Base-by-base conservation (phyloP, 1,140 invertebrate genomes). In the Babylonia areolata region DNA sequence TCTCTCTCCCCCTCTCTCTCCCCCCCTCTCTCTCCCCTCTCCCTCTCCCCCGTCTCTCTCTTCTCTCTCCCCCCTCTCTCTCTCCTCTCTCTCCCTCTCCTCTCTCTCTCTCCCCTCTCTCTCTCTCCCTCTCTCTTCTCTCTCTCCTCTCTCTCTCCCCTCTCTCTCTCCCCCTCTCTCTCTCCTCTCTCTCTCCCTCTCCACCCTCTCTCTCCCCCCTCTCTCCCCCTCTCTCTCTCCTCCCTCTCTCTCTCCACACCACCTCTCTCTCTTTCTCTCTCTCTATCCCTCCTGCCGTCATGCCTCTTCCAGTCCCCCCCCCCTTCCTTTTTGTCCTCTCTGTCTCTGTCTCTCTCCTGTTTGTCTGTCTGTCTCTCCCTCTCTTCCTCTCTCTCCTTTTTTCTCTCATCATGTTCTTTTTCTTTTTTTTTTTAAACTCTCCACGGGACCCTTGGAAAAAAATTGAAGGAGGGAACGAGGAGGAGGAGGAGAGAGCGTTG, bases 31-130 rank as follows among this genome's bases (percentile, higher is more conserved):
- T n/a, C n/a, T 46, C 46, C 73, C 51, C 20, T 37, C 31, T 80
- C 2, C 12, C 33, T 75, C 31, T 80, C n/a, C n/a, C n/a, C n/a
- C n/a, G n/a, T n/a, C n/a, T n/a, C n/a, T n/a, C n/a, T n/a, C n/a
- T n/a, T n/a, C 84, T 37, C 73, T 31, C 33, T 85, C 84, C 2
- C 81, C 84, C 23, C n/a, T n/a, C 6, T 75, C 46, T 46, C 46
- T 81, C n/a, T 37, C n/a, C 33, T 42, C 33, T 33, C 35, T 46
- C 46, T 46, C 78, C 28, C 33, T 64, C 40, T 51, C 33, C 28
- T 1, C 37, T 71, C 81, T 35, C 20, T 37, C 35, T 33, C 17
- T 35, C 20, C 51, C 42, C 33, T 80, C 39, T 46, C 31, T 35
- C n/a, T n/a, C n/a, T 33, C 42, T 75, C 75, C n/a, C 78, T 39